phyloP scores from a whole-genome alignment of 2,888 invertebrate genomes.

The Andrena flavipes region DNA sequence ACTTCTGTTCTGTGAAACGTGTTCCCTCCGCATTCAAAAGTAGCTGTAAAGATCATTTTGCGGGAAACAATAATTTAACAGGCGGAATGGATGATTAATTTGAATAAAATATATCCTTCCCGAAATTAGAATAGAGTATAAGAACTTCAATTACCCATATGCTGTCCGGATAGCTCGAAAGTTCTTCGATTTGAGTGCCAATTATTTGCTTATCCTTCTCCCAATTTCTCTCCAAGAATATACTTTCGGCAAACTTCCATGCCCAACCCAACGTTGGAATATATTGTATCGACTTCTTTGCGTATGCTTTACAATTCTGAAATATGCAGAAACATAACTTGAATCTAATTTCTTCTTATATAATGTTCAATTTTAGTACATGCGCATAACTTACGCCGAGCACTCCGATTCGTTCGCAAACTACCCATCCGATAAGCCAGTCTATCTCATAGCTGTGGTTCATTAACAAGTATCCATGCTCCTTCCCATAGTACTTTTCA shows the following conservation, averaged over 20 bases:
- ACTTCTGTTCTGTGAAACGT: conserved; percentile 94
- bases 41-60: conserved; percentile 86
- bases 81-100: neutral
- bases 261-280: conserved; percentile 98
- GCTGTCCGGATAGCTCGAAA: conserved; percentile 95
- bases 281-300: conserved; percentile 95
- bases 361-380: neutral
- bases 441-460: conserved; percentile 98
- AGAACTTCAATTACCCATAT: conserved; percentile 88
- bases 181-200: conserved; percentile 91
- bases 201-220: conserved; percentile 95
- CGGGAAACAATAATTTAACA: conserved; percentile 1
- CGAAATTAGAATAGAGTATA: neutral
- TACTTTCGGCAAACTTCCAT: conserved; percentile 98
- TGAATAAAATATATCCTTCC: neutral
- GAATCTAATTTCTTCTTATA: neutral
- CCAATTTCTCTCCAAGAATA: conserved; percentile 96
- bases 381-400: conserved; percentile 89
- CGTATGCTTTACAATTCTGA: conserved; percentile 97
- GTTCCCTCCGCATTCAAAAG: conserved; percentile 97
- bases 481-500: conserved; percentile 92
- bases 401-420: conserved; percentile 92
- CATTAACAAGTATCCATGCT: conserved; percentile 96
- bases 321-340: neutral
- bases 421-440: conserved; percentile 97